Conservation (phyloP, 2,797 vertebrate species). For the Coendou prehensilis region DNA sequence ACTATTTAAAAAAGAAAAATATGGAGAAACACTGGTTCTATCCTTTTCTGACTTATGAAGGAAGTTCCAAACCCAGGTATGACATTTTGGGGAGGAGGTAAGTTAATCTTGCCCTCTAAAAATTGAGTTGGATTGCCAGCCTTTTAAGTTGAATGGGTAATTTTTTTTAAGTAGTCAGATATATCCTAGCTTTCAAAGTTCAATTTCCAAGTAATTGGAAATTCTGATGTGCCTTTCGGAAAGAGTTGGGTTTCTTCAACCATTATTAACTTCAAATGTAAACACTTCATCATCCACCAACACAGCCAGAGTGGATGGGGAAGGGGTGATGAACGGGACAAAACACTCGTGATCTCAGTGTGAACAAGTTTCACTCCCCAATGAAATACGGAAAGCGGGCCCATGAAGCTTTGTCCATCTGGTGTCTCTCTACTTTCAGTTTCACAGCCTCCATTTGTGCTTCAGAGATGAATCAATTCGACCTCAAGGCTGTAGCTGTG, state of each 20-base stretch:
- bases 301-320: not conserved
- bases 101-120: slow-evolving; percentile 4
- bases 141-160: not conserved
- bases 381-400: not conserved
- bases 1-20: not conserved
- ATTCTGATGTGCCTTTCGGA: not conserved
- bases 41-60: slow-evolving; percentile 8
- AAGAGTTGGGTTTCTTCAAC: not conserved
- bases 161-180: slow-evolving; percentile 30
- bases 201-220: slow-evolving; percentile 41
- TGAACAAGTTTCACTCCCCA: not conserved
- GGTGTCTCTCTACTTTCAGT: not conserved
- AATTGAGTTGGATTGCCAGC: not conserved
- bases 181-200: slow-evolving; percentile 60
- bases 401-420: not conserved
- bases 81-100: not conserved
- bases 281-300: not conserved
- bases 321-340: not conserved
- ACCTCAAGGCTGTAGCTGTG: not conserved
- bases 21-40: not conserved
- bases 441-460: not conserved
- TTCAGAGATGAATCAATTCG: not conserved
- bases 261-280: not conserved
- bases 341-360: not conserved
- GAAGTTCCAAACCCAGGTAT: not conserved